These are phyloP conservation scores for Melanotaenia pygmaea DNA, from an alignment of 2,797 vertebrate genomes.

Conservation along the genomic window DNA sequence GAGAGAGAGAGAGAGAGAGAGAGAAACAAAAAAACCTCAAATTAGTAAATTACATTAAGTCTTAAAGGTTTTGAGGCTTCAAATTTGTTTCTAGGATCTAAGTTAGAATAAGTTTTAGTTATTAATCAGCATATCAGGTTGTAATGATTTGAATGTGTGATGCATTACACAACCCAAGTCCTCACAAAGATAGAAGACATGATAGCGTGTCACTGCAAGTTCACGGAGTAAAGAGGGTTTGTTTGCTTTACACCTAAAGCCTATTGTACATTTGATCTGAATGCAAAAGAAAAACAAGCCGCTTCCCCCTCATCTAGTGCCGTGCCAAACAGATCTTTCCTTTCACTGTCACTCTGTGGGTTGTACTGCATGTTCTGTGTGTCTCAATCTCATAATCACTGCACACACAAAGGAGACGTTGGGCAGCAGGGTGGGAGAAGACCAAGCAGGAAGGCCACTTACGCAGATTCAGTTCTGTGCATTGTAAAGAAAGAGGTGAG, in stretches of 20 bases:
- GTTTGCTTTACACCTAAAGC: slow-evolving; percentile 60
- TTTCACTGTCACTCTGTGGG: slow-evolving; percentile 40
- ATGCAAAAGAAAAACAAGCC: slow-evolving; percentile 56
- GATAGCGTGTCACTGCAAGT: slow-evolving; percentile 3
- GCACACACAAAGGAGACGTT: slow-evolving; percentile 15
- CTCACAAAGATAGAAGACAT: background rate
- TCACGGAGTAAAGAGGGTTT: slow-evolving; percentile 37
- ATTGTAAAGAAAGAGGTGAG: slow-evolving; percentile 6
- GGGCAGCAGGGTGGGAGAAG: slow-evolving; percentile 14
- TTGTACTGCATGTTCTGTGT: slow-evolving; percentile 13
- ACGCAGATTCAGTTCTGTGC: slow-evolving; percentile 6
- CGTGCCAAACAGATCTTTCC: slow-evolving; percentile 50
- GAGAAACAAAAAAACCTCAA: background rate
- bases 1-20: background rate
- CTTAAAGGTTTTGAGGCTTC: background rate
- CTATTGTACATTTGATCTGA: slow-evolving; percentile 60
- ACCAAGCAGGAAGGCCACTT: slow-evolving; percentile 17
- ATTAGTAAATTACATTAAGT: background rate
- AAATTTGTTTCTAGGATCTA: background rate
- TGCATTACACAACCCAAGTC: background rate
- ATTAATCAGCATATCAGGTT: no score
- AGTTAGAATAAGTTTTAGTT: background rate
- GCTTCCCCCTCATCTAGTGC: slow-evolving; percentile 18
- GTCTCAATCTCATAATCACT: slow-evolving; percentile 25
- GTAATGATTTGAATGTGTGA: background rate